A percentile compares a stretch with the other conserved stretches of the same genome.
These are phyloP conservation scores for Tetramorium parvispinum DNA, from an alignment of 1,140 invertebrate genomes.

Conservation along the genomic window DNA sequence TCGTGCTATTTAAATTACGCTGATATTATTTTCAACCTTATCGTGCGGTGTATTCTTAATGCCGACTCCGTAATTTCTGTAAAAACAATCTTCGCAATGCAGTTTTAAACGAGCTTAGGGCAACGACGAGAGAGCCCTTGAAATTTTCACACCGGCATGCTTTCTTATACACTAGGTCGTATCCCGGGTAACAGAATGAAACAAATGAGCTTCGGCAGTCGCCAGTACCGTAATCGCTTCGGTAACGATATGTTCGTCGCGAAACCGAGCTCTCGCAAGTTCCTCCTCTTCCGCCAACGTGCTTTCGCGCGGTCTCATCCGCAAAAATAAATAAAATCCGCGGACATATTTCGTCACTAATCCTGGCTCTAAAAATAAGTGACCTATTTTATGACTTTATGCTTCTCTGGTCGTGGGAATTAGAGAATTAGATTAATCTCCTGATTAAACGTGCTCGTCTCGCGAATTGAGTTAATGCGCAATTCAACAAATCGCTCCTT, in stretches of 20 bases:
- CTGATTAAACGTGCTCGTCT: background rate
- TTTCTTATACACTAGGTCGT: constrained; percentile 67
- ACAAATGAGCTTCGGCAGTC: constrained; percentile 67
- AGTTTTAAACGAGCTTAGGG: background rate
- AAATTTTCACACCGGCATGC: constrained; percentile 61
- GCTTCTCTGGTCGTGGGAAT: background rate
- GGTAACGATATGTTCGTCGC: constrained; percentile 52
- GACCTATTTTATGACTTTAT: background rate
- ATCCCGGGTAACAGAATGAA: constrained; percentile 74
- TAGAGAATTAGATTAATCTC: constrained; percentile 2
- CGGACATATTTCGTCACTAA: background rate
- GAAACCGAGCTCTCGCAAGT: background rate
- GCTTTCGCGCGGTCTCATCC: background rate
- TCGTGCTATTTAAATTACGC: background rate
- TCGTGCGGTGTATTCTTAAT: background rate
- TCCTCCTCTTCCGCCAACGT: background rate
- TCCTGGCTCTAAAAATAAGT: background rate
- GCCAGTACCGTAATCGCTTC: constrained; percentile 62
- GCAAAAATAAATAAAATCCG: constrained; percentile 2
- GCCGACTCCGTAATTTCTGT: background rate
- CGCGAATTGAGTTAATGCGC: background rate
- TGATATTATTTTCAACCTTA: background rate
- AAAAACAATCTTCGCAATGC: background rate
- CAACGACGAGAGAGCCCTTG: constrained; percentile 61
- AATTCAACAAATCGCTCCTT: background rate